Conservation (phyloP, 2,797 vertebrate species). For the Scolopax bukidnonensis region DNA sequence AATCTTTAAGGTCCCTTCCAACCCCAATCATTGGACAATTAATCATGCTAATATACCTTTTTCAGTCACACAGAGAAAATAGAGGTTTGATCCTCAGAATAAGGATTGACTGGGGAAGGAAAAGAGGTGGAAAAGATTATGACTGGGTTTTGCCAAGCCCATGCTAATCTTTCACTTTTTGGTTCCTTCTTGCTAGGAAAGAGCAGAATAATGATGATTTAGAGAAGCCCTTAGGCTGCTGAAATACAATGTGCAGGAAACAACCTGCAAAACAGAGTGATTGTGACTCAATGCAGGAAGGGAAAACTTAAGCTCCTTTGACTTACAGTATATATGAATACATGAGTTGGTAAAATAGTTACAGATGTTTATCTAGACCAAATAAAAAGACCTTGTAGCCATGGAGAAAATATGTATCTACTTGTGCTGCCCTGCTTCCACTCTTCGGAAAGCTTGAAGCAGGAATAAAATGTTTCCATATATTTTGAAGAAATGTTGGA, state of each 20-base stretch:
- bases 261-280: background rate
- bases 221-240: conserved; percentile 5
- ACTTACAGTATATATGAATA: conserved; percentile 14
- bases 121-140: background rate
- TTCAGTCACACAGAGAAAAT: background rate
- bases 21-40: background rate
- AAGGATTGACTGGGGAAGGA: background rate
- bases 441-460: background rate
- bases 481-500: background rate
- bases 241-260: background rate
- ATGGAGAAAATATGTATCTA: background rate
- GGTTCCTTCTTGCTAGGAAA: background rate
- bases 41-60: fast-evolving
- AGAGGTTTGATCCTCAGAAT: background rate
- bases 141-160: background rate
- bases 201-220: background rate
- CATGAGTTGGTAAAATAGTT: conserved; percentile 34
- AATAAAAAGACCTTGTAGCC: conserved; percentile 11
- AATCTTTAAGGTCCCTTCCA: background rate
- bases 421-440: background rate
- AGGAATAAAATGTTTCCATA: conserved; percentile 32
- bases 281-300: background rate
- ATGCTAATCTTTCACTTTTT: background rate
- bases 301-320: conserved; percentile 48
- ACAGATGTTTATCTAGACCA: conserved; percentile 49